Evolutionary conservation across 2,113 vertebrate genomes (phyloP), one percentile per base, ranked within the genome.

Genomic region (Pituophis catenifer): DNA sequence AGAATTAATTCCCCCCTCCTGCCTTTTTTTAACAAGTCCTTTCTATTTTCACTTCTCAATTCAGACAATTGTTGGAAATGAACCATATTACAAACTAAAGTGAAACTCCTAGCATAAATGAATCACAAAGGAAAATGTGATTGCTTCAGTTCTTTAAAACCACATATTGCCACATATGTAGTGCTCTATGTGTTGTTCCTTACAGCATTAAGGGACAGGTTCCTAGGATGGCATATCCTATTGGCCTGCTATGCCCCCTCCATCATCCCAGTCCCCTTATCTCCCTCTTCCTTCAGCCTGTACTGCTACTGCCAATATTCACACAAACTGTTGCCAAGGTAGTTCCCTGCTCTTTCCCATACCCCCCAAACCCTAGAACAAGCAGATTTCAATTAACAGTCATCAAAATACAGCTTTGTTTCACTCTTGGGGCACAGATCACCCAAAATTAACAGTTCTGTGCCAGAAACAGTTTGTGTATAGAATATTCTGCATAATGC

Each of bases 41-140:
- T n/a, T 86, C 38, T 10, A 50, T 93, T 94, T 38, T 94, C 55
- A 57, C 38, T 92, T 89, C 92, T 91, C 85, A 5, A 75, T 90
- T 70, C 29, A n/a, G 93, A 52, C 81, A 70, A 19, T 13, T 23
- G 33, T 65, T 65, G 48, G 44, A 48, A 86, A 26, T 59, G 3
- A 91, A 93, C 59, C 0, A 17, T 15, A 33, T 44, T 48, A 85
- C 70, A 90, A 86, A 90, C 65, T 89, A 89, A 89, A 92, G 24
- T 89, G 91, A 75, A 89, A 75, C 53, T 86, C 26, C 44, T 87
- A 65, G 29, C 33, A 92, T 52, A 55, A 81, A 92, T 92, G 59
- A 92, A 52, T 89, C 50, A 75, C 1, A 85, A 70, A 75, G 65
- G 88, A 81, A 92, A 89, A 57, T 54, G 62, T 85, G 55, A 58